Conservation (phyloP, 1,140 invertebrate genomes). For the Rhynchophorus ferrugineus region DNA sequence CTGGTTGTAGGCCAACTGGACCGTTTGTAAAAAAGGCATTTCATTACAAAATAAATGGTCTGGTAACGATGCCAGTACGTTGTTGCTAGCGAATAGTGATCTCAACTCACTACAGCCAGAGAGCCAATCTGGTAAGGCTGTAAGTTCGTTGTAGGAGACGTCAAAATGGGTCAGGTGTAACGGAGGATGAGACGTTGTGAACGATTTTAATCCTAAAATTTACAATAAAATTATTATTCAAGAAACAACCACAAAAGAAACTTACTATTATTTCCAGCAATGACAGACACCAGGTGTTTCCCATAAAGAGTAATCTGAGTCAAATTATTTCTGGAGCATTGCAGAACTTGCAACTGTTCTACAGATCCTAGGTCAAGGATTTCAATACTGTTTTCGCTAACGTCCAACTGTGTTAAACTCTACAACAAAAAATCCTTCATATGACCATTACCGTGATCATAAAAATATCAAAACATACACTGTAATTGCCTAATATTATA, state of each 20-base stretch:
- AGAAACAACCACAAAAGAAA: conserved; percentile 9
- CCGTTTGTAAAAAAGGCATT: conserved; percentile 57
- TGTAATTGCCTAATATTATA: conserved; percentile 76
- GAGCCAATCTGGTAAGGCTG: conserved; percentile 68
- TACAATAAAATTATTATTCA: conserved; percentile 7
- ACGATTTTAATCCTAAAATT: conserved; percentile 54
- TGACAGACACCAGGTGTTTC: conserved; percentile 55
- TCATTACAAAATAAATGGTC: conserved; percentile 67
- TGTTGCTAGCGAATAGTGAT: conserved; percentile 67
- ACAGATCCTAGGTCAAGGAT: conserved; percentile 64
- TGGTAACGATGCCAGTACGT: conserved; percentile 58
- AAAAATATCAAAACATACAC: conserved; percentile 48
- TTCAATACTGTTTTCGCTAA: conserved; percentile 72
- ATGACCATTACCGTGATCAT: neutral
- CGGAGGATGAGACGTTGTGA: conserved; percentile 57
- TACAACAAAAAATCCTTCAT: conserved; percentile 36
- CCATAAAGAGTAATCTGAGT: conserved; percentile 62
- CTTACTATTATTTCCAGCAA: conserved; percentile 70
- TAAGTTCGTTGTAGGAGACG: conserved; percentile 69
- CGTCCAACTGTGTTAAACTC: conserved; percentile 65
- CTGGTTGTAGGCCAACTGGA: conserved; percentile 70
- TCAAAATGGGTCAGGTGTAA: conserved; percentile 64
- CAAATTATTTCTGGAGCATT: conserved; percentile 63
- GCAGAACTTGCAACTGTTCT: conserved; percentile 58
- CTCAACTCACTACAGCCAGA: conserved; percentile 64